These are phyloP conservation scores for Rhopalosiphum padi DNA, from an alignment of 1,140 invertebrate genomes.

Conservation along the genomic window DNA sequence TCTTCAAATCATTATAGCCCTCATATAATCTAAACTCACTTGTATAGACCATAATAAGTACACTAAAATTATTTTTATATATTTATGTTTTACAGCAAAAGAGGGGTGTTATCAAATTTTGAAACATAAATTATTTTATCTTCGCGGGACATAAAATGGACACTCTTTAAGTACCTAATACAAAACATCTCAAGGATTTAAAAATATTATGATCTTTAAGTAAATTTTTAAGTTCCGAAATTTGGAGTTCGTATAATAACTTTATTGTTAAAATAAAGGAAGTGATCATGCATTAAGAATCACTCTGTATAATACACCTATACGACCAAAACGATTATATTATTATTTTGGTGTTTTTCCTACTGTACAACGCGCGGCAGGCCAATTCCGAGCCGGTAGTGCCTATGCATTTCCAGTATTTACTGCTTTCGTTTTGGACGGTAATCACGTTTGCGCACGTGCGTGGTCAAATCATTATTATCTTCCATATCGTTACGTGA, in stretches of 20 bases:
- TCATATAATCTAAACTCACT: too few relatives aligned
- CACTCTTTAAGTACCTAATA: background rate
- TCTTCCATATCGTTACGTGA: background rate
- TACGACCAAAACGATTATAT: background rate
- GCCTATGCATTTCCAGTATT: background rate
- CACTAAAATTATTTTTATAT: too few relatives aligned
- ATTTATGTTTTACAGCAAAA: background rate
- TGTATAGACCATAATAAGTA: too few relatives aligned
- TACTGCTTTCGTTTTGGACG: background rate
- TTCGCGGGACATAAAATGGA: background rate
- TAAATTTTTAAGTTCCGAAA: background rate
- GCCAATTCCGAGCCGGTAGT: background rate
- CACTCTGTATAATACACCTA: background rate
- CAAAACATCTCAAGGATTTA: background rate
- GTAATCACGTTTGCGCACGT: background rate
- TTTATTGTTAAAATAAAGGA: background rate
- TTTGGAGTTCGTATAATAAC: background rate
- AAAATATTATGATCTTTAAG: background rate
- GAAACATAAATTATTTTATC: background rate
- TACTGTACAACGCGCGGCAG: background rate
- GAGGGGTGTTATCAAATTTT: background rate
- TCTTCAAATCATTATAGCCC: too few relatives aligned
- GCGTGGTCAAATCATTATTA: conserved; percentile 7
- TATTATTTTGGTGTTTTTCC: background rate
- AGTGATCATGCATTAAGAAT: background rate